Conservation (phyloP, 2,797 vertebrate genomes). For the Cyclopterus lumpus region DNA sequence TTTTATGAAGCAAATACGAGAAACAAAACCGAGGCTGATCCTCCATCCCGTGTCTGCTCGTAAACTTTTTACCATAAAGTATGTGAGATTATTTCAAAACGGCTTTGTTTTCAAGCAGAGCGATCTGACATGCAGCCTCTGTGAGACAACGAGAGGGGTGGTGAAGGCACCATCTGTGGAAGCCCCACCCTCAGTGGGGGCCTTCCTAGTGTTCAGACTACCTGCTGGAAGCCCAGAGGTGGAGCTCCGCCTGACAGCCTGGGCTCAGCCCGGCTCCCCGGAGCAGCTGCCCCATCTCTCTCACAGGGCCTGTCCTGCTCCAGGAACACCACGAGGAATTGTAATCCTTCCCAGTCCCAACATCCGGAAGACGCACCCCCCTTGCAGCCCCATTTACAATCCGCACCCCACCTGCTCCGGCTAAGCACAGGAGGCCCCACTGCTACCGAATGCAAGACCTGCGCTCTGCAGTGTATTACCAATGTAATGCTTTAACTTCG, state of each 20-base stretch:
- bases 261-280: constrained; percentile 70
- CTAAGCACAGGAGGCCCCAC: constrained; percentile 59
- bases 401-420: constrained; percentile 75
- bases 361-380: constrained; percentile 72
- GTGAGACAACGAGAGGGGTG: constrained; percentile 53
- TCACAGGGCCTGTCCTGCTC: constrained; percentile 77
- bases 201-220: constrained; percentile 64
- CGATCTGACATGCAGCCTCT: constrained; percentile 48
- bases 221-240: constrained; percentile 81
- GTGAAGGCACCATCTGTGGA: constrained; percentile 78
- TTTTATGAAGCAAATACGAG: constrained; percentile 77
- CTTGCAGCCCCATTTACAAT: constrained; percentile 67
- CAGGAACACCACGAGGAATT: constrained; percentile 76
- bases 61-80: constrained; percentile 26
- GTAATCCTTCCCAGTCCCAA: constrained; percentile 75
- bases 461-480: constrained; percentile 51
- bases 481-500: constrained; percentile 69
- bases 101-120: constrained; percentile 44
- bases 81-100: constrained; percentile 42
- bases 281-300: constrained; percentile 79
- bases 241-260: constrained; percentile 80
- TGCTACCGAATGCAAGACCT: constrained; percentile 44
- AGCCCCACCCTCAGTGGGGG: constrained; percentile 64
- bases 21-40: constrained; percentile 68
- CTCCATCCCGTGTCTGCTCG: constrained; percentile 44